A percentile compares a stretch with the other conserved stretches of the same genome.
Evolutionary conservation across 2,888 invertebrate genomes (phyloP).

Genomic region (Petrolisthes cinctipes): DNA sequence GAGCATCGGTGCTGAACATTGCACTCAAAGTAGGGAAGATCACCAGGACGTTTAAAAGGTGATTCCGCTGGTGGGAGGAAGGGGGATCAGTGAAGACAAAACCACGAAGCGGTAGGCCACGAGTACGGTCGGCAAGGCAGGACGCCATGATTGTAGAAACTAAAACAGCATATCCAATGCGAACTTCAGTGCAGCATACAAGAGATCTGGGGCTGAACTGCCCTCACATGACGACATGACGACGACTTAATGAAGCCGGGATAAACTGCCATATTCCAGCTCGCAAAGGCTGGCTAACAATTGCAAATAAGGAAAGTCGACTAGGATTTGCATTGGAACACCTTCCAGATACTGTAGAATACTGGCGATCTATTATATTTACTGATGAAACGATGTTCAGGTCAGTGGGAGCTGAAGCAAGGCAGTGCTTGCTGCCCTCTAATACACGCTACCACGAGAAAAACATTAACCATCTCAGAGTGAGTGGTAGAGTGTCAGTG

Average conservation of each 20-base stretch:
- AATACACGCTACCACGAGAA: not conserved
- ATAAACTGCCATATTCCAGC: not conserved
- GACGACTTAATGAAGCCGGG: not conserved
- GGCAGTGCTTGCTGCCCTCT: not conserved
- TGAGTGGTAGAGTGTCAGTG: slow-evolving; percentile 15
- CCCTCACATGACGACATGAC: not conserved
- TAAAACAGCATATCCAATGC: not conserved
- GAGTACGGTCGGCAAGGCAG: not conserved
- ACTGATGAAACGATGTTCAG: not conserved
- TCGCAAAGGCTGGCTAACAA: not conserved
- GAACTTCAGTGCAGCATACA: not conserved
- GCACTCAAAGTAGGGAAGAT: too few relatives aligned
- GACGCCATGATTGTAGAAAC: not conserved
- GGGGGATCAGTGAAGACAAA: not conserved
- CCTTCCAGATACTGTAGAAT: not conserved
- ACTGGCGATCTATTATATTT: not conserved
- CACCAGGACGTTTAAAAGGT: too few relatives aligned
- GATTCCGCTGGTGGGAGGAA: not conserved
- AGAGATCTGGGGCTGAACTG: slow-evolving; percentile 2
- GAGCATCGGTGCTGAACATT: too few relatives aligned
- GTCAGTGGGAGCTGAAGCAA: not conserved
- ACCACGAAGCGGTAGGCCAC: slow-evolving; percentile 20
- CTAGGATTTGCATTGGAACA: not conserved
- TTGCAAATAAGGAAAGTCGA: not conserved
- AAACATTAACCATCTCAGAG: not conserved